Evolutionary conservation across 1,140 invertebrate genomes (phyloP).

Genomic region (Apis dorsata): DNA sequence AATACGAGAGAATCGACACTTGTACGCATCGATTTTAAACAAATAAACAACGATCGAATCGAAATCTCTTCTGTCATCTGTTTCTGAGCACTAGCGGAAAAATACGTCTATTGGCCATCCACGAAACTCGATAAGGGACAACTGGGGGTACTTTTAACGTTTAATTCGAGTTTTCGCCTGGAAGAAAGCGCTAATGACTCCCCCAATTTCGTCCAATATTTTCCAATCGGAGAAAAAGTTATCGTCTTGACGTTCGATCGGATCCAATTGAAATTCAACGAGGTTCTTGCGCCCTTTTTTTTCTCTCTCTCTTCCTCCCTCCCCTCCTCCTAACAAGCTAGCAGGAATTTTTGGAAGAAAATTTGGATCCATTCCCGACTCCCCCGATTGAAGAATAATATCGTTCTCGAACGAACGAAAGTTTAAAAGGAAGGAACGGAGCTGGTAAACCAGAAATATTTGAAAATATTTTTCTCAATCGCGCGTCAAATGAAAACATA

Average conservation of each 20-base stretch:
- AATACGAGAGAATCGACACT: no score
- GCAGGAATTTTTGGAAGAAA: background rate
- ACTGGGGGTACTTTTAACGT: background rate
- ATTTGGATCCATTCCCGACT: background rate
- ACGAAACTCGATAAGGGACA: no score
- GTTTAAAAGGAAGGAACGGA: background rate
- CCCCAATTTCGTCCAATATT: background rate
- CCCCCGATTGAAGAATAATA: constrained; percentile 24
- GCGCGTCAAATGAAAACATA: background rate
- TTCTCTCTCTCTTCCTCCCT: background rate
- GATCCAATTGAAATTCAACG: constrained; percentile 25
- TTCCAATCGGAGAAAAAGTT: constrained; percentile 2
- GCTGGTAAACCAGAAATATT: background rate
- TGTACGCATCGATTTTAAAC: no score
- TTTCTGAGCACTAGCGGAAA: background rate
- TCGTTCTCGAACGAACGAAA: constrained; percentile 10
- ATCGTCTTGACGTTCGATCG: background rate
- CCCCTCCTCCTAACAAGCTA: background rate
- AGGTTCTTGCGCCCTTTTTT: background rate
- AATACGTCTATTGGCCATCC: background rate
- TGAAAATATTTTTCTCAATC: background rate
- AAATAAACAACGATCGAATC: no score
- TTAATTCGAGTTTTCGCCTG: constrained; percentile 6
- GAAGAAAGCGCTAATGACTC: background rate
- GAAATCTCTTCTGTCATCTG: no score